Base-by-base conservation (phyloP, 2,797 vertebrate species). In the Intellagama lesueurii region DNA sequence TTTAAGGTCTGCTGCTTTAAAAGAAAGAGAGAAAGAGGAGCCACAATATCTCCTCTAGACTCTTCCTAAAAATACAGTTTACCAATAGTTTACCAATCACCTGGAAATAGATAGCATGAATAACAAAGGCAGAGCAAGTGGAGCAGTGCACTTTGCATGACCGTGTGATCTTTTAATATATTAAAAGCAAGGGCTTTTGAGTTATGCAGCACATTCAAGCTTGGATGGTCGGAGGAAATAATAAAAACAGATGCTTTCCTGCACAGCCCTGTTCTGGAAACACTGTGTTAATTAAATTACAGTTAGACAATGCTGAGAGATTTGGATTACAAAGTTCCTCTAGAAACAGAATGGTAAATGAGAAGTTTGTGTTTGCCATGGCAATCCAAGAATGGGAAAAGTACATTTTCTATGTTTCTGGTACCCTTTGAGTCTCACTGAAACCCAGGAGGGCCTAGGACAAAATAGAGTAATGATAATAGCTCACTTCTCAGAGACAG, bases 231-330 rank as follows among this genome's bases (percentile, higher is more conserved):
- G 28, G 64, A 78, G 64, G 82, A 86, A 78, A 79, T 69, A 52
- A 52, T 70, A 22, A 56, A 77, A 88, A 52, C 73, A 78, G 44
- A 52, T 85, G 77, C 77, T 80, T 77, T 85, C 47, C 52, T 80
- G 32, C 22, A 66, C 28, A 83, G 56, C 17, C 40, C 4, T 49
- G 16, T 66, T 76, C 80, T 88, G 12, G 35, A 72, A 75, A 60
- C 47, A 47, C 28, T 14, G 14, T 85, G 76, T 83, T 89, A 85
- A 89, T 89, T 72, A 85, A 79, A 72, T 88, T 88, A 88, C 28
- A 32, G 76, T 70, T 72, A 79, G 66, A 32, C 49, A 80, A 44
- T 72, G 82, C 12, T 72, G 47, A 85, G 77, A 66, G 64, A n/a
- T 88, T 88, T 26, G 28, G n/a, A 73, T 88, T 88, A 76, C 56